These are phyloP conservation scores for Crocodylus rhombifer DNA, from an alignment of 2,797 vertebrate species.

Conservation along the genomic window DNA sequence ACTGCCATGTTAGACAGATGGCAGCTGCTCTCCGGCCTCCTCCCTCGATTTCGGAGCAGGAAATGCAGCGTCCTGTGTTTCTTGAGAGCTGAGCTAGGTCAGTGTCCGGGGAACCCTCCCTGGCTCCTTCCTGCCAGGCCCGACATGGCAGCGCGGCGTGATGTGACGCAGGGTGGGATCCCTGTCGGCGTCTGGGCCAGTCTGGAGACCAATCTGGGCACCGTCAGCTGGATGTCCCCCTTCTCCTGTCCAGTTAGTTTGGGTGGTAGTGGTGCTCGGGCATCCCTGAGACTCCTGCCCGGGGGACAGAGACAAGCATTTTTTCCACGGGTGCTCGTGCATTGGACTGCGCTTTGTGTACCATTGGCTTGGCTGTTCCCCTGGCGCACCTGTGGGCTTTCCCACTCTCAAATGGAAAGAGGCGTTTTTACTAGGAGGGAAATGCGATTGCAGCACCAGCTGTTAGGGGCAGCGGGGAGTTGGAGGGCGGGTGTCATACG, in stretches of 20 bases:
- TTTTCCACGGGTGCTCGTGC: constrained; percentile 38
- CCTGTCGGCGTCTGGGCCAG: constrained; percentile 30
- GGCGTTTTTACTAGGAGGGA: background rate
- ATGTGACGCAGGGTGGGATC: background rate
- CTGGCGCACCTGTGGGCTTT: constrained; percentile 31
- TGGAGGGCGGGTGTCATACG: background rate
- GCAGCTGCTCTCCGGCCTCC: background rate
- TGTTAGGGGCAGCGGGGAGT: background rate
- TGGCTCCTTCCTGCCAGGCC: background rate
- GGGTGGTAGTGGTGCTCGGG: background rate
- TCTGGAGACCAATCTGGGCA: background rate
- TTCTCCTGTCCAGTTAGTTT: constrained; percentile 61
- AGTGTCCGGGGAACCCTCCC: constrained; percentile 18
- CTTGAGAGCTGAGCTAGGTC: background rate
- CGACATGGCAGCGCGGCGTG: background rate
- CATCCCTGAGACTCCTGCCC: too few relatives aligned
- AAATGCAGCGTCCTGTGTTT: constrained; percentile 10
- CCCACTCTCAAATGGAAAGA: background rate
- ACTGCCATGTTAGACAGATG: constrained; percentile 31
- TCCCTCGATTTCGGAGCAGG: constrained; percentile 28
- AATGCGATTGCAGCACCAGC: constrained; percentile 13
- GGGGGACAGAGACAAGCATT: background rate
- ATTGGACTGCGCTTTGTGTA: constrained; percentile 44
- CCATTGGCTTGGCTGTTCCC: background rate
- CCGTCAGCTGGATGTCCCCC: constrained; percentile 21